Evolutionary conservation across 2,113 vertebrate species (phyloP), one percentile per base, ranked within the genome.

Genomic region (Colistium nudipinnis): DNA sequence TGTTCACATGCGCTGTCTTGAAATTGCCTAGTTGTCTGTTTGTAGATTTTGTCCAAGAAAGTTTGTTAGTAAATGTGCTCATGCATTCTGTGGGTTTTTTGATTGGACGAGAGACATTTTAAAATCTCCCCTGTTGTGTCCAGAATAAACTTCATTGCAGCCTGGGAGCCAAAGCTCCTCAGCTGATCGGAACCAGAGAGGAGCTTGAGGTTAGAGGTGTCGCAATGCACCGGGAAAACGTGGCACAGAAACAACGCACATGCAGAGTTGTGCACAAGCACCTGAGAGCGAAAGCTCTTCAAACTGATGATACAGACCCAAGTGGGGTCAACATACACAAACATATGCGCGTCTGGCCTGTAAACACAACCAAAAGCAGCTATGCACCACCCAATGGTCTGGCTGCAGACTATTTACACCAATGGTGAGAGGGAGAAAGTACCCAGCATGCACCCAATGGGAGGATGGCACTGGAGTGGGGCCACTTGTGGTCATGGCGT

Each of bases 351-450:
- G 48, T 63, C 62, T 60, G 55, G 68, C 38, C 62, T 54, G 73
- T 68, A 77, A 87, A 84, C 80, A 78, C 0, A 33, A 68, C n/a
- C 64, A 16, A 76, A 74, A 78, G 61, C 65, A 83, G 65, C 59
- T 68, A 20, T 1, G 22, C 66, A 74, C 67, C 68, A 70, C 70
- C 47, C 31, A 49, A 80, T 62, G 70, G 72, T 54, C 75, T 84
- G 75, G 84, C 76, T 27, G 68, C 70, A 82, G 85, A 74, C 85
- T 91, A 86, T 93, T 91, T 91, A 90, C 79, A 74, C 45, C 82
- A 49, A 35, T 35, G 59, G 56, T 64, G 66, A 73, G 24, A 43
- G 39, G 3, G 66, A 66, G 72, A 61, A 71, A 70, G 62, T 43
- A 52, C 63, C 55, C 76, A 71, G 84, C 33, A 36, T 45, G 64